These are phyloP conservation scores for Trichosurus vulpecula DNA, from an alignment of 2,797 vertebrate genomes.

Conservation along the genomic window DNA sequence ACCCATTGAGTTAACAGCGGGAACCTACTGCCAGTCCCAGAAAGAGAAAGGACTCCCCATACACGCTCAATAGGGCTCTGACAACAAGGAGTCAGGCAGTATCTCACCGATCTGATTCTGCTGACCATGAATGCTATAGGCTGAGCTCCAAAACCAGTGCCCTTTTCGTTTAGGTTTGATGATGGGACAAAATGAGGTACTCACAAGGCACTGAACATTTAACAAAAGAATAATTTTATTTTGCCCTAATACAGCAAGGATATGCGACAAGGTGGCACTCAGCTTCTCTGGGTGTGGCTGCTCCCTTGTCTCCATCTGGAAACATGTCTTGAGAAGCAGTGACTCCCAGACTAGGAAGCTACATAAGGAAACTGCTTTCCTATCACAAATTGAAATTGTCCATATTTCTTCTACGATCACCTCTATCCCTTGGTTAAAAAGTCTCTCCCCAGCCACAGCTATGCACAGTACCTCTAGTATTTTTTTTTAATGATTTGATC, in stretches of 20 bases:
- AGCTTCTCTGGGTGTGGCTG: background rate
- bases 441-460: background rate
- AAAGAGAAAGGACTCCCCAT: background rate
- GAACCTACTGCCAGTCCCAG: no score
- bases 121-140: background rate
- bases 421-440: background rate
- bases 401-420: background rate
- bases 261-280: background rate
- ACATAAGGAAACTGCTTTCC: background rate
- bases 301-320: background rate
- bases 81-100: background rate
- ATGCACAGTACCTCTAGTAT: background rate
- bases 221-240: background rate
- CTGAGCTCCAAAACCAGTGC: background rate
- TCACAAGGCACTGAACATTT: background rate
- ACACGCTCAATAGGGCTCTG: background rate
- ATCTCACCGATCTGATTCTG: background rate
- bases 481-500: no score
- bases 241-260: background rate
- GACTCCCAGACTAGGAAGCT: background rate
- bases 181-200: background rate
- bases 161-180: background rate
- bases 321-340: background rate
- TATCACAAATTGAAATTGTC: background rate
- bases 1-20: no score